Conservation (phyloP, 2,888 invertebrate species). For the Muschampia plurimacula region DNA sequence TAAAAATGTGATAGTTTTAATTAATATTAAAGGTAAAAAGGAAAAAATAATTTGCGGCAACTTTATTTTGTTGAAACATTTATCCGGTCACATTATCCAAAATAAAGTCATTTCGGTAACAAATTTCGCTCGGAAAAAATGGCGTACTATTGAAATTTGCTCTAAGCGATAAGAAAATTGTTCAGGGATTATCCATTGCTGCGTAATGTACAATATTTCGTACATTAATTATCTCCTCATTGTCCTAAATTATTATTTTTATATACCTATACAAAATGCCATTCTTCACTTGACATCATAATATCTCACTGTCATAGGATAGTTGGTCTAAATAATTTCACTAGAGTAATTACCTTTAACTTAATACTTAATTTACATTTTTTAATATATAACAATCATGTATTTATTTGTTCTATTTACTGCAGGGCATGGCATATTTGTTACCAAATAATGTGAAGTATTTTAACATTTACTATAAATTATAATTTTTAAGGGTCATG, state of each 20-base stretch:
- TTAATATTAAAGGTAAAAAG: neutral
- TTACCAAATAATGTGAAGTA: too few relatives aligned
- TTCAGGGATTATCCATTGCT: slow-evolving; percentile 8
- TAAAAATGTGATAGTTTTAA: neutral
- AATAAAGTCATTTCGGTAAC: slow-evolving; percentile 51
- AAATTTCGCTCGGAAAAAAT: slow-evolving; percentile 51
- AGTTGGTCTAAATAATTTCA: slow-evolving; percentile 22
- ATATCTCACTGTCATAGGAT: slow-evolving; percentile 63
- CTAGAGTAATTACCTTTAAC: too few relatives aligned
- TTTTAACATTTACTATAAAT: too few relatives aligned
- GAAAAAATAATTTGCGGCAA: slow-evolving; percentile 4
- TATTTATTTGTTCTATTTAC: too few relatives aligned
- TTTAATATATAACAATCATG: too few relatives aligned
- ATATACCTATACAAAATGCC: slow-evolving; percentile 64
- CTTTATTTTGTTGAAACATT: neutral
- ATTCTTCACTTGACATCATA: slow-evolving; percentile 57
- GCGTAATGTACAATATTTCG: slow-evolving; percentile 18
- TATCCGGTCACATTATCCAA: slow-evolving; percentile 51
- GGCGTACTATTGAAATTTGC: slow-evolving; percentile 24
- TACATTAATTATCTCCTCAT: slow-evolving; percentile 26
- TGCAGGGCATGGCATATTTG: too few relatives aligned
- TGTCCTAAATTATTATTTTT: slow-evolving; percentile 47
- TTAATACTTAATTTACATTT: too few relatives aligned
- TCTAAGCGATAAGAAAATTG: slow-evolving; percentile 8
- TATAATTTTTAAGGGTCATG: too few relatives aligned